A percentile compares a stretch with the other conserved stretches of the same genome.
Conservation (phyloP, 2,797 vertebrate genomes). For the Discoglossus pictus region DNA sequence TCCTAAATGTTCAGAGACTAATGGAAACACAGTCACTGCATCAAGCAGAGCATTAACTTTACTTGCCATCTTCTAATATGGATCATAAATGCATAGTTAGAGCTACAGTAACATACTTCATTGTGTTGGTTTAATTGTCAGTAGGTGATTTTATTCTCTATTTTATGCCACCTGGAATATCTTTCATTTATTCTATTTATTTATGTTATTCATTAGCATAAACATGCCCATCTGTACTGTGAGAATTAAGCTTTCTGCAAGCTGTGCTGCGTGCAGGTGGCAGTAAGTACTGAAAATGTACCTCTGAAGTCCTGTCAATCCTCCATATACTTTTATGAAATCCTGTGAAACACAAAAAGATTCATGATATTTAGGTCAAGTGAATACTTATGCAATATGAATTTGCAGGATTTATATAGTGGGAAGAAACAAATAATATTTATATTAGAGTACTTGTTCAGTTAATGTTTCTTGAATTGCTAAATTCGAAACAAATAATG, state of each 20-base stretch:
- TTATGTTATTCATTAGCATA: constrained; percentile 6
- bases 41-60: too few species aligned
- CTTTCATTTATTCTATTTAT: constrained; percentile 15
- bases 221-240: constrained; percentile 3
- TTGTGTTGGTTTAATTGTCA: background rate
- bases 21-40: too few species aligned
- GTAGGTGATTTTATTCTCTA: constrained; percentile 1
- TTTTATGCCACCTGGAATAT: background rate
- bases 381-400: constrained; percentile 6
- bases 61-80: background rate
- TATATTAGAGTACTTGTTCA: too few species aligned
- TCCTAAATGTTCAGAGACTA: too few species aligned
- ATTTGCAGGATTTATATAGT: too few species aligned
- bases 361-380: too few species aligned
- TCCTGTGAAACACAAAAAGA: too few species aligned
- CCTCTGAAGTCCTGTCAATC: background rate
- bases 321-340: too few species aligned
- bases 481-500: too few species aligned
- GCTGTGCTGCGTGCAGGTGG: constrained; percentile 1
- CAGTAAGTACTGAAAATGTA: constrained; percentile 3
- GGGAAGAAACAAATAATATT: too few species aligned
- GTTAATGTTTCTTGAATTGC: too few species aligned
- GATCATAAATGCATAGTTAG: background rate
- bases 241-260: background rate
- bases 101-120: background rate